Percentiles rank a stretch among this genome's conserved stretches.
Evolutionary conservation across 2,888 invertebrate species (phyloP).

Genomic region (Cacoxenus indagator): DNA sequence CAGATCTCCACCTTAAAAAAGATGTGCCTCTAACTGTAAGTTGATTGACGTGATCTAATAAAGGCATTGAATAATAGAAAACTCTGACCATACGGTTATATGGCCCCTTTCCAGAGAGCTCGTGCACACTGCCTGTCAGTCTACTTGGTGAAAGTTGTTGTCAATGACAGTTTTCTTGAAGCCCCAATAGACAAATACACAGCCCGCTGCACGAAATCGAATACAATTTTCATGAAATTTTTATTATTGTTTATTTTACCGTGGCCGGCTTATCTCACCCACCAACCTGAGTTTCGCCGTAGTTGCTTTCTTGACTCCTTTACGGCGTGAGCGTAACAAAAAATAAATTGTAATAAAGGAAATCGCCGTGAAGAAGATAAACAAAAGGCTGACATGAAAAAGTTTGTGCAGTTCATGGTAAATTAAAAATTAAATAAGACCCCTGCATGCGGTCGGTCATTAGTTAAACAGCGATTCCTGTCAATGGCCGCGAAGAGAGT

Average conservation of each 20-base stretch:
- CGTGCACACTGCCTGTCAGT: neutral
- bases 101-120: too few relatives aligned
- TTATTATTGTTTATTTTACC: neutral
- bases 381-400: neutral
- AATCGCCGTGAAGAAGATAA: neutral
- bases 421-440: neutral
- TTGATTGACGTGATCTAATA: too few relatives aligned
- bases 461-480: neutral
- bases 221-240: neutral
- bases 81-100: too few relatives aligned
- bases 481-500: too few relatives aligned
- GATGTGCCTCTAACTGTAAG: too few relatives aligned
- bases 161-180: neutral
- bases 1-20: too few relatives aligned
- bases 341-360: neutral
- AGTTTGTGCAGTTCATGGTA: too few relatives aligned
- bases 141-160: neutral
- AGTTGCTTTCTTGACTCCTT: too few relatives aligned
- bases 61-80: too few relatives aligned
- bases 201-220: neutral
- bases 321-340: too few relatives aligned
- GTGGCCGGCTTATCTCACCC: too few relatives aligned
- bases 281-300: neutral
- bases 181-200: neutral
- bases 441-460: neutral